Evolutionary conservation across 2,113 vertebrate genomes (phyloP), one percentile per base, ranked within the genome.

Genomic region (Coryphaenoides rupestris): DNA sequence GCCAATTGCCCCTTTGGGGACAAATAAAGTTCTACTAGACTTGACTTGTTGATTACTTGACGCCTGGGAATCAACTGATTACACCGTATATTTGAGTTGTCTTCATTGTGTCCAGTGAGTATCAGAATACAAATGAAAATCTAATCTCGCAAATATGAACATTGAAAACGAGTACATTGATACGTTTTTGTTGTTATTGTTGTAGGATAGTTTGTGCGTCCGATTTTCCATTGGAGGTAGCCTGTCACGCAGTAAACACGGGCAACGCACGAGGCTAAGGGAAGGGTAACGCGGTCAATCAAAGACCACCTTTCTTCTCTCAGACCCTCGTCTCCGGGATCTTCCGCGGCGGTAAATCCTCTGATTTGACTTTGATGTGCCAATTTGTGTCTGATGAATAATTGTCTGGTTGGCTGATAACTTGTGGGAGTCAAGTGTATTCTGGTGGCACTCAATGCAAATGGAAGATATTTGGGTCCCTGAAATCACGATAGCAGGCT

Each of bases 331-430:
- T 83, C 74, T 81, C 59, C 84, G 74, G 89, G 79, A 87, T 82
- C 91, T 89, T 94, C 93, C 79, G 88, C 88, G 79, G 26, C 78
- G 58, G 40, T 80, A 87, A 88, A 10, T 89, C 89, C 91, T 90
- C 91, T 94, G 91, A 95, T 96, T 96, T 95, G 91, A 92, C 93
- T 95, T 86, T 90, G 92, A 93, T 87, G 87, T 92, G 75, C 91
- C 94, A 93, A 92, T 95, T 95, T 95, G 81, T 90, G 81, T 69
- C 71, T 96, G 93, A 96, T 96, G 94, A 96, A 91, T 95, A 93
- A 94, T 97, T 95, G 93, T 92, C 90, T 85, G 78, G 79, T 86
- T 89, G 86, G 89, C 92, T 95, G 94, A 93, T 95, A 95, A 93
- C 90, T 94, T 92, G 86, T 89, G 89, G 89, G 89, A 94, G 92